Percentiles rank a stretch among this genome's conserved stretches.
phyloP scores from a whole-genome alignment of 2,888 invertebrate genomes.

The Amorpha juglandis region DNA sequence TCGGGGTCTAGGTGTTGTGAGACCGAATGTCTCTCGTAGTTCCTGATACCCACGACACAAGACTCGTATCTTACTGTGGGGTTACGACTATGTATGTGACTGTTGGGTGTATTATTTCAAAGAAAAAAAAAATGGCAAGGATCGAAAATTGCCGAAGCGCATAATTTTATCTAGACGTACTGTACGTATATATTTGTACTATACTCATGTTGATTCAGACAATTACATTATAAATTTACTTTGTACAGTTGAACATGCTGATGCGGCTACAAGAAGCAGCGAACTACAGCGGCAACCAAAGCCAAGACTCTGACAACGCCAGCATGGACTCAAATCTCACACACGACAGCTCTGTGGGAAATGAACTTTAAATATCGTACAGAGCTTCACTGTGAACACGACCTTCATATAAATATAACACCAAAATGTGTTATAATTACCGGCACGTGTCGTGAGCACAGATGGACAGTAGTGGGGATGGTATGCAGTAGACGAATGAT shows the following conservation, averaged over 20 bases:
- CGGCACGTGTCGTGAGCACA: too few species aligned
- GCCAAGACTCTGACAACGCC: conserved; percentile 95
- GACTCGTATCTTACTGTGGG: too few species aligned
- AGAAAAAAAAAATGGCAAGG: too few species aligned
- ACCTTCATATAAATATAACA: background rate
- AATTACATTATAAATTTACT: conserved; percentile 43
- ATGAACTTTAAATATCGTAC: conserved; percentile 66
- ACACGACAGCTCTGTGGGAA: conserved; percentile 87
- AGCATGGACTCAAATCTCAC: conserved; percentile 92
- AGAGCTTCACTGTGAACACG: conserved; percentile 24
- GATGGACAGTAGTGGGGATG: too few species aligned
- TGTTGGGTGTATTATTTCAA: too few species aligned
- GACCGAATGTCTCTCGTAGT: too few species aligned
- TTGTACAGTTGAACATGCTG: conserved; percentile 93
- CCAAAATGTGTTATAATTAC: background rate
- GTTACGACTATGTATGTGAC: too few species aligned
- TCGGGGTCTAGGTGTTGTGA: too few species aligned
- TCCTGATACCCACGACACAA: too few species aligned
- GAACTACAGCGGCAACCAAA: conserved; percentile 95
- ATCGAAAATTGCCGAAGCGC: background rate
- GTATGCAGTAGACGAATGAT: too few species aligned
- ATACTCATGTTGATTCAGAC: background rate
- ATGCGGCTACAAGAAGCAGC: conserved; percentile 98
- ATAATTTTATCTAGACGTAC: background rate
- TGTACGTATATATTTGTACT: too few species aligned